phyloP scores from a whole-genome alignment of 2,797 vertebrate species.

The Thamnophis elegans region DNA sequence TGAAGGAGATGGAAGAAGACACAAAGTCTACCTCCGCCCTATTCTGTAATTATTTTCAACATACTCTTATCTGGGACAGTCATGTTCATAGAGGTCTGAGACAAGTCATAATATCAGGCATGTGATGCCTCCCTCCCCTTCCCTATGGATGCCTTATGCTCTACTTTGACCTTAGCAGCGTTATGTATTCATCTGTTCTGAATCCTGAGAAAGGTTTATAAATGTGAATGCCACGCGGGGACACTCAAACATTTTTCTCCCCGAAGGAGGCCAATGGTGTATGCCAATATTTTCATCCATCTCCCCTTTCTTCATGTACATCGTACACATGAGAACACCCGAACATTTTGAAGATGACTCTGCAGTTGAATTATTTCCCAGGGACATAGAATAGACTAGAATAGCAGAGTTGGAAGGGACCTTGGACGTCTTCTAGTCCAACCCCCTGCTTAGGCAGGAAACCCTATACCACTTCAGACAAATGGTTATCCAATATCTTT shows the following conservation, averaged over 20 bases:
- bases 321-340: not conserved
- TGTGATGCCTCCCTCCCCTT: not conserved
- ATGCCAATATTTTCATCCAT: not conserved
- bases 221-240: not conserved
- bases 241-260: not conserved
- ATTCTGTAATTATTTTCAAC: not conserved
- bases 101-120: not conserved
- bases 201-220: not conserved
- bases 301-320: not conserved
- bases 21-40: not conserved
- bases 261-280: not conserved
- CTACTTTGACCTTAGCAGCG: not conserved
- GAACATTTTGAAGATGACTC: constrained; percentile 17
- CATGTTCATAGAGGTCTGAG: not conserved
- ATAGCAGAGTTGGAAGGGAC: too few relatives aligned
- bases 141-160: not conserved
- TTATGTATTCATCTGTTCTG: not conserved
- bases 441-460: too few relatives aligned
- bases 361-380: constrained; percentile 25
- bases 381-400: not conserved
- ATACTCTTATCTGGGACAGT: not conserved
- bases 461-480: too few relatives aligned
- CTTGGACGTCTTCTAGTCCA: too few relatives aligned
- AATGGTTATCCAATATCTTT: too few relatives aligned
- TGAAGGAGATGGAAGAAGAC: not conserved